These are phyloP conservation scores for Lapara coniferarum DNA, from an alignment of 2,888 invertebrate species.

Conservation along the genomic window DNA sequence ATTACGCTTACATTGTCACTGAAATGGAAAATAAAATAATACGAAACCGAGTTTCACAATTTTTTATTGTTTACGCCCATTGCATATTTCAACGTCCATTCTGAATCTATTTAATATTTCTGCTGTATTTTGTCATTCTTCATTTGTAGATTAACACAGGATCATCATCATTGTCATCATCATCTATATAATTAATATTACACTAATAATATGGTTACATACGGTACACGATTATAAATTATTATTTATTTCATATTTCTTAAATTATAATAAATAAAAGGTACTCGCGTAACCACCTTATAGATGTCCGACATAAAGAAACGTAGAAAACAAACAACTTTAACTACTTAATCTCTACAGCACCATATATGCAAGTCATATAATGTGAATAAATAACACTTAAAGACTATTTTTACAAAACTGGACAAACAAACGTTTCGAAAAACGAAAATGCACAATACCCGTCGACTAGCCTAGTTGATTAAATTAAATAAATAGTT, in stretches of 20 bases:
- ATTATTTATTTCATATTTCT: conserved; percentile 44
- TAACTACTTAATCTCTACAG: conserved; percentile 60
- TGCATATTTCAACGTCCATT: conserved; percentile 10
- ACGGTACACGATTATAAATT: conserved; percentile 42
- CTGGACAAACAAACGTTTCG: conserved; percentile 70
- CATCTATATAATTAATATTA: conserved; percentile 37
- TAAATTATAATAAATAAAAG: conserved; percentile 59
- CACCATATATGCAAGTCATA: conserved; percentile 52
- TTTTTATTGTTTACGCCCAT: conserved; percentile 24
- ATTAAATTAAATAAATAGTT: conserved; percentile 42
- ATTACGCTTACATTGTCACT: neutral
- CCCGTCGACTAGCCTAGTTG: conserved; percentile 80
- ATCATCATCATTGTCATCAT: conserved; percentile 35
- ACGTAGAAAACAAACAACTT: conserved; percentile 4
- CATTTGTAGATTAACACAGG: conserved; percentile 5
- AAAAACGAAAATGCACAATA: conserved; percentile 76
- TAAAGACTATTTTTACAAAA: conserved; percentile 73
- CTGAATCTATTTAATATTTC: conserved; percentile 1
- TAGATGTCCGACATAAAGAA: conserved; percentile 35
- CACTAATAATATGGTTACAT: conserved; percentile 32
- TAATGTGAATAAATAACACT: conserved; percentile 48
- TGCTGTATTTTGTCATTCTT: conserved; percentile 1
- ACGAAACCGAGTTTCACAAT: conserved; percentile 23
- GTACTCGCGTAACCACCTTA: conserved; percentile 82
- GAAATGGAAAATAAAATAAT: conserved; percentile 21